phyloP scores from a whole-genome alignment of 2,888 invertebrate species.

The Pollenia angustigena region DNA sequence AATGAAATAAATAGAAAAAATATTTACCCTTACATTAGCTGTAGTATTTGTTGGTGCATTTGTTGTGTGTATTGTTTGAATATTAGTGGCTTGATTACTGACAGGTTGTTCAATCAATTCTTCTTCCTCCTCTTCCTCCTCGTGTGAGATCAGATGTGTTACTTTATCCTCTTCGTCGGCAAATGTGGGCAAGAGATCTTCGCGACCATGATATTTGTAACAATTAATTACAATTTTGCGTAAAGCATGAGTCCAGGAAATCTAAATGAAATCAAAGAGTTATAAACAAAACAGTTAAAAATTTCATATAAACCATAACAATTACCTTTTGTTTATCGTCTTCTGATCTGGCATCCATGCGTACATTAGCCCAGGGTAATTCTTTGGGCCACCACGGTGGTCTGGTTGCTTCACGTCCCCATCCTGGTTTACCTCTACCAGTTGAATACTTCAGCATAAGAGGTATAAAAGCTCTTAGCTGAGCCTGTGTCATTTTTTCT shows the following conservation, averaged over 20 bases:
- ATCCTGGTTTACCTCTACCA: slow-evolving; percentile 97
- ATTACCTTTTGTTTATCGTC: slow-evolving; percentile 97
- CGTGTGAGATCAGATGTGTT: slow-evolving; percentile 85
- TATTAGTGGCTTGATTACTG: slow-evolving; percentile 76
- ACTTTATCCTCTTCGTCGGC: slow-evolving; percentile 95
- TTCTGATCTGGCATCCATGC: slow-evolving; percentile 98
- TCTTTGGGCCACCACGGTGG: slow-evolving; percentile 99
- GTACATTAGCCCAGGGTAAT: slow-evolving; percentile 98
- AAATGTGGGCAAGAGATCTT: slow-evolving; percentile 97
- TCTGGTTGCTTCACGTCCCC: slow-evolving; percentile 97
- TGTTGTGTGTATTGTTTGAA: slow-evolving; percentile 77
- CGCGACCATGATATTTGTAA: slow-evolving; percentile 98
- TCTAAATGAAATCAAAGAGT: slow-evolving; percentile 86
- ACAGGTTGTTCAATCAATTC: slow-evolving; percentile 76
- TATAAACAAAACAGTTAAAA: neutral
- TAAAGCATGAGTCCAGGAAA: slow-evolving; percentile 98
- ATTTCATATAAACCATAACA: neutral
- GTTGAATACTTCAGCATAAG: slow-evolving; percentile 99
- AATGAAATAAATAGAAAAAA: slow-evolving; percentile 31
- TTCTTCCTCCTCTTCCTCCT: slow-evolving; percentile 79
- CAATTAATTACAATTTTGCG: slow-evolving; percentile 98
- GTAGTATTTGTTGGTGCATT: slow-evolving; percentile 76
- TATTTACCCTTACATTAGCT: slow-evolving; percentile 78
- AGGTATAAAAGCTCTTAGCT: slow-evolving; percentile 97
- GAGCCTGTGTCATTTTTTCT: slow-evolving; percentile 99